A percentile compares a stretch with the other conserved stretches of the same genome.
Conservation (phyloP, 2,797 vertebrate genomes). For the Enteromius fasciolatus region DNA sequence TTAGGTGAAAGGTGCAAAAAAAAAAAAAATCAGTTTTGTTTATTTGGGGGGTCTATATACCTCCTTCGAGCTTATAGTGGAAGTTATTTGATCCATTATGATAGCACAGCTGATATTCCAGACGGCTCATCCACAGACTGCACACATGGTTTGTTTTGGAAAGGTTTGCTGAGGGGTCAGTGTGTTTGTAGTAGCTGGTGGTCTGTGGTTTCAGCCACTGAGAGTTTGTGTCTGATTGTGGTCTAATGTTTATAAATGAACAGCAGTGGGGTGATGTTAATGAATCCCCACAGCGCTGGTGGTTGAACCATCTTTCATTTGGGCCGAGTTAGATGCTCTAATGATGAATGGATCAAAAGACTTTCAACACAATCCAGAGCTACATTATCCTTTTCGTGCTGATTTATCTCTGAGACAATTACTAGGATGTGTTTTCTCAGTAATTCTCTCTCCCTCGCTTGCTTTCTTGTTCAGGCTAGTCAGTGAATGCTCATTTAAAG, state of each 20-base stretch:
- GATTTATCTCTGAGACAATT: conserved; percentile 39
- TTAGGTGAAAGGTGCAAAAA: not conserved
- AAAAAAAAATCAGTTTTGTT: not conserved
- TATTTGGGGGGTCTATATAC: not conserved
- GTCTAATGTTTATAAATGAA: conserved; percentile 43
- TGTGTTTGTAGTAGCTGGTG: conserved; percentile 30
- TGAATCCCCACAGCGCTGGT: conserved; percentile 14
- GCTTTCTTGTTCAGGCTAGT: conserved; percentile 46
- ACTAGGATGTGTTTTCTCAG: conserved; percentile 6
- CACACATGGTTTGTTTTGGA: conserved; percentile 31
- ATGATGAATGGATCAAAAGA: conserved; percentile 30
- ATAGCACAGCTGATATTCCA: conserved; percentile 2
- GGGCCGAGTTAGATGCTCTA: not conserved
- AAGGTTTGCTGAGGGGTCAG: conserved; percentile 21
- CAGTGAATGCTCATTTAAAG: conserved; percentile 21
- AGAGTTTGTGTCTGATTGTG: conserved; percentile 38
- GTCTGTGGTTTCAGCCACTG: conserved; percentile 24
- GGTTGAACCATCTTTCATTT: conserved; percentile 13
- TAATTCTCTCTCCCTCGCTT: conserved; percentile 51
- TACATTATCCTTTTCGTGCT: conserved; percentile 41
- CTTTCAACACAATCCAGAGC: conserved; percentile 16
- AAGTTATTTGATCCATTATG: not conserved
- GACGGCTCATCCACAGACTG: conserved; percentile 9
- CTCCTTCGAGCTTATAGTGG: not conserved
- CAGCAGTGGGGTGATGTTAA: conserved; percentile 7